phyloP scores from a whole-genome alignment of 2,113 vertebrate genomes.

The Zapornia atra region DNA sequence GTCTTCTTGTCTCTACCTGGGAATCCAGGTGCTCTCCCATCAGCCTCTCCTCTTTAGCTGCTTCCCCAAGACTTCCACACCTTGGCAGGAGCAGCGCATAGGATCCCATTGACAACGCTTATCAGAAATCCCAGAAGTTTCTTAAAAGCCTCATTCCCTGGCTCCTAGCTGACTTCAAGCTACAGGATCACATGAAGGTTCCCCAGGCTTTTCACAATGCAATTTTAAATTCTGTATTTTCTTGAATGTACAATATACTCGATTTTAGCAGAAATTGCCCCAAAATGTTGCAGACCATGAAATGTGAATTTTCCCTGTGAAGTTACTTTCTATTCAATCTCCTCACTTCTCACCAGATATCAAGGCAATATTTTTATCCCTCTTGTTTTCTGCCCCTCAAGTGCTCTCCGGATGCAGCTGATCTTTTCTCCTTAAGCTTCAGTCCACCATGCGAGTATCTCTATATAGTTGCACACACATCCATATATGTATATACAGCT shows the following conservation, averaged over 20 bases:
- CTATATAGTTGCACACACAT: background rate
- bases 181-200: background rate
- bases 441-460: background rate
- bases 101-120: background rate
- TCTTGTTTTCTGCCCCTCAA: constrained; percentile 21
- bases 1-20: background rate
- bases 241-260: background rate
- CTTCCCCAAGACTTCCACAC: background rate
- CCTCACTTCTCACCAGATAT: background rate
- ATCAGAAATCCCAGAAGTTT: background rate
- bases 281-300: background rate
- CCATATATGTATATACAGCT: constrained; percentile 14
- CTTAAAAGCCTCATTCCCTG: background rate
- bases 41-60: background rate
- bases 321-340: constrained; percentile 1
- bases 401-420: background rate
- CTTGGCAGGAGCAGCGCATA: background rate
- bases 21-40: background rate
- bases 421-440: background rate
- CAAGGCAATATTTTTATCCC: constrained; percentile 8
- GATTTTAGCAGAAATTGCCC: constrained; percentile 28
- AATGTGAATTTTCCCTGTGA: constrained; percentile 8
- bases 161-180: background rate
- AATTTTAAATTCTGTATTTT: background rate
- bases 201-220: background rate